phyloP scores from a whole-genome alignment of 2,888 invertebrate genomes.

The Blera fallax region DNA sequence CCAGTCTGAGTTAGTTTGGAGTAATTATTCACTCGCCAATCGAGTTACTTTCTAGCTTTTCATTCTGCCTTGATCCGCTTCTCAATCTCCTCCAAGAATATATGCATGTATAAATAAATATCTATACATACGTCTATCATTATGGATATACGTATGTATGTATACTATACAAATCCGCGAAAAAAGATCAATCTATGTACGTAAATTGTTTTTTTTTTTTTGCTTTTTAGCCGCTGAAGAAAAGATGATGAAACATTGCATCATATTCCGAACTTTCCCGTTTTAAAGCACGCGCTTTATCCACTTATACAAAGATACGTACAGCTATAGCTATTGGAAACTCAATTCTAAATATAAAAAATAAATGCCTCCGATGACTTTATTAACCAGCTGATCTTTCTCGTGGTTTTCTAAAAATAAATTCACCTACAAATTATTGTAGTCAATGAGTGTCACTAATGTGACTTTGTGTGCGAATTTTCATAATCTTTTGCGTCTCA shows the following conservation, averaged over 20 bases:
- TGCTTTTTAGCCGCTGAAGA: neutral
- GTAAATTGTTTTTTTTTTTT: neutral
- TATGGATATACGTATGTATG: neutral
- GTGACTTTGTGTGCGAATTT: slow-evolving; percentile 20
- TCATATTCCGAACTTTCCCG: slow-evolving; percentile 50
- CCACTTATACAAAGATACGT: neutral
- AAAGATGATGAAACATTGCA: slow-evolving; percentile 65
- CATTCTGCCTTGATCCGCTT: slow-evolving; percentile 9
- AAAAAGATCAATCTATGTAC: neutral
- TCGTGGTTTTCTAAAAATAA: slow-evolving; percentile 40
- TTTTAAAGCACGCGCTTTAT: slow-evolving; percentile 18
- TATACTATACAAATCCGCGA: neutral
- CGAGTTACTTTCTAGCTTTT: neutral
- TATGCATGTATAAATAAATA: neutral
- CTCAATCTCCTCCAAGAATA: neutral
- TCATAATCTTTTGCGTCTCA: slow-evolving; percentile 17
- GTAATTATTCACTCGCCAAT: neutral
- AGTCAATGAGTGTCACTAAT: slow-evolving; percentile 31
- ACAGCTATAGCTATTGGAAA: slow-evolving; percentile 2
- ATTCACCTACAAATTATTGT: slow-evolving; percentile 11
- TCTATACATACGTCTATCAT: neutral
- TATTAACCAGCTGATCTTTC: slow-evolving; percentile 49
- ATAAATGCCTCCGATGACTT: slow-evolving; percentile 34
- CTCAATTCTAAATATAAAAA: slow-evolving; percentile 29
- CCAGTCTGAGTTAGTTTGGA: neutral